Conservation (phyloP, 2,113 vertebrate species). For the Clinocottus analis region DNA sequence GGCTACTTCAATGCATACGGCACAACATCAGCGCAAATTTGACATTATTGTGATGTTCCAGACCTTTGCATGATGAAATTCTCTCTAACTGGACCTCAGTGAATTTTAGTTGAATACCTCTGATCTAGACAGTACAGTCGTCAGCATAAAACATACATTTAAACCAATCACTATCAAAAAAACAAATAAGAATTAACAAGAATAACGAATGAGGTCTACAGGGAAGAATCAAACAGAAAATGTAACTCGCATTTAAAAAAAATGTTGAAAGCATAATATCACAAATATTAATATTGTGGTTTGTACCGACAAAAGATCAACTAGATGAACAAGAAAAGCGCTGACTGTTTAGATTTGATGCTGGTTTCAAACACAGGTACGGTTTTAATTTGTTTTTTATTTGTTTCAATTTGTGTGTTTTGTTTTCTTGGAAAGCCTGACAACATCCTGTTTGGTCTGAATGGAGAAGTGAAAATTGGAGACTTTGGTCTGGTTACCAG, state of each 20-base stretch:
- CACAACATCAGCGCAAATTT: too few species aligned
- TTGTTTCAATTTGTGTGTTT: conserved; percentile 2
- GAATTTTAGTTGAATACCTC: too few species aligned
- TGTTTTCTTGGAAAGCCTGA: neutral
- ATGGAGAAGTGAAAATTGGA: conserved; percentile 19
- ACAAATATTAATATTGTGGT: neutral
- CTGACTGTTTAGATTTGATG: neutral
- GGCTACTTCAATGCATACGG: too few species aligned
- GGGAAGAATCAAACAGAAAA: neutral
- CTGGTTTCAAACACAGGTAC: neutral
- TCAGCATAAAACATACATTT: neutral
- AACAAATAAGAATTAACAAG: neutral
- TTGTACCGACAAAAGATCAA: neutral
- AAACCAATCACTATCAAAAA: neutral
- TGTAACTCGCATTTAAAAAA: neutral
- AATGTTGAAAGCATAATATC: neutral
- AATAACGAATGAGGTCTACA: neutral
- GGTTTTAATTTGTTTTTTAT: neutral
- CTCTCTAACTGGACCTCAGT: too few species aligned
- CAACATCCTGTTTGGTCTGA: conserved; percentile 29
- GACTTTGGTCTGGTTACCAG: conserved; percentile 34
- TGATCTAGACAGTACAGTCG: too few species aligned
- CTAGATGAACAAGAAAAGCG: neutral
- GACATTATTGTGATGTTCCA: too few species aligned
- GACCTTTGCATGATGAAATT: too few species aligned